A percentile compares a stretch with the other conserved stretches of the same genome.
phyloP scores from a whole-genome alignment of 2,797 vertebrate species.

The Gadopsis marmoratus region DNA sequence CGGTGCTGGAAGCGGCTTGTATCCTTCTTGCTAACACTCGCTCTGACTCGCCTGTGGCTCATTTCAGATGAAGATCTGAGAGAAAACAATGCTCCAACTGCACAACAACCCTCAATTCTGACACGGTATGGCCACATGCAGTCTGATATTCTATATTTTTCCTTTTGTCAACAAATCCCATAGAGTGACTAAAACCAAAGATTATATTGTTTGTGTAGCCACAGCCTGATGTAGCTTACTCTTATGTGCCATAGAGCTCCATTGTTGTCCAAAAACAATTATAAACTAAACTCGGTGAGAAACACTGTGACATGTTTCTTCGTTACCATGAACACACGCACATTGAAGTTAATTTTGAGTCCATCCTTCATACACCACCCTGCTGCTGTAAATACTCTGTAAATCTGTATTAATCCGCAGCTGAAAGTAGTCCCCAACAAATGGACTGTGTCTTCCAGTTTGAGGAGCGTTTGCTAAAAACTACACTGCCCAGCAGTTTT shows the following conservation, averaged over 20 bases:
- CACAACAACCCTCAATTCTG: slow-evolving; percentile 43
- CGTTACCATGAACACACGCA: neutral
- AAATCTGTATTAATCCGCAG: neutral
- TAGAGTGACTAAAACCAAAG: neutral
- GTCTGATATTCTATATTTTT: slow-evolving; percentile 1
- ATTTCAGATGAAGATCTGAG: slow-evolving; percentile 58
- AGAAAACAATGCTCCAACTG: slow-evolving; percentile 59
- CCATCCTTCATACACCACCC: neutral
- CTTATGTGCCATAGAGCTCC: slow-evolving; percentile 2
- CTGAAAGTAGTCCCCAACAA: neutral
- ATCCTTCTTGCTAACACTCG: slow-evolving; percentile 73
- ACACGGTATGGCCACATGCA: slow-evolving; percentile 17
- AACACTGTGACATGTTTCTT: too few relatives aligned
- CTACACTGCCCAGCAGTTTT: neutral
- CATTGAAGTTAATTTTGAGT: neutral
- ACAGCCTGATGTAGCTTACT: neutral
- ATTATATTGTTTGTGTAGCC: neutral
- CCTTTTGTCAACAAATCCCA: slow-evolving; percentile 6
- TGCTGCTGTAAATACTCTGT: neutral
- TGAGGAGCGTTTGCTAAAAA: neutral
- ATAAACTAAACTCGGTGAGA: slow-evolving; percentile 26
- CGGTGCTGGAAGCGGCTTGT: slow-evolving; percentile 58
- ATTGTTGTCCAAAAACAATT: slow-evolving; percentile 32
- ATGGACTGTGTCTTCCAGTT: neutral
- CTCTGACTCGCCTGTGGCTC: slow-evolving; percentile 72